Evolutionary conservation across 2,113 vertebrate species (phyloP).

Genomic region (Bufo bufo): DNA sequence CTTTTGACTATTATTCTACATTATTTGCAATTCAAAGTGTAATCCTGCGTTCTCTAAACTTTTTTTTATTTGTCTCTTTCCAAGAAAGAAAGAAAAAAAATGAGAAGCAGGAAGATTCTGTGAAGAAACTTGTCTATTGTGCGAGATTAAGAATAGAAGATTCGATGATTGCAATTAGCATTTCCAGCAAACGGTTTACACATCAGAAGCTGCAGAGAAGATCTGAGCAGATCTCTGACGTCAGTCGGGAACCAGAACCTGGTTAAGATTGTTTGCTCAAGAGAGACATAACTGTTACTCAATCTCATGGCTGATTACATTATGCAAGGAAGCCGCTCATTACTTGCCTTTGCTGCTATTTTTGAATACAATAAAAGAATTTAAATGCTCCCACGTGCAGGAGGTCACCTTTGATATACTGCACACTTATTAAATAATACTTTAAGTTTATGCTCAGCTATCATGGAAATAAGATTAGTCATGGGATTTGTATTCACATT

Average conservation of each 20-base stretch:
- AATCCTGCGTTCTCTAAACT: not conserved
- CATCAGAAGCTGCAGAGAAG: not conserved
- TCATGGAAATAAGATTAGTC: conserved; percentile 16
- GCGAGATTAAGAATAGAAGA: not conserved
- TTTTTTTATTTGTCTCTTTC: not conserved
- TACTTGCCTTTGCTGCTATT: conserved; percentile 34
- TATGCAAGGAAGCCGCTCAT: conserved; percentile 59
- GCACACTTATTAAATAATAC: not conserved
- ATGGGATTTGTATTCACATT: too few species aligned
- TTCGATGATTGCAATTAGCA: not conserved
- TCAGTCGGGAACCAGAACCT: conserved; percentile 41
- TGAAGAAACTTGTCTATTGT: not conserved
- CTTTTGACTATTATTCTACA: not conserved
- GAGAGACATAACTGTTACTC: conserved; percentile 21
- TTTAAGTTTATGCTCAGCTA: not conserved
- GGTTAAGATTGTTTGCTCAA: conserved; percentile 17
- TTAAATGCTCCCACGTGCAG: not conserved
- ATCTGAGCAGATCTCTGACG: conserved; percentile 41
- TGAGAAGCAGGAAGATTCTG: not conserved
- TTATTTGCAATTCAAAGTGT: not conserved
- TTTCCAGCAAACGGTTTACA: not conserved
- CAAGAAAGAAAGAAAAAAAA: not conserved
- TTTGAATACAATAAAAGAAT: conserved; percentile 27
- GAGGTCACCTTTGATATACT: conserved; percentile 53
- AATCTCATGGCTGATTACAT: conserved; percentile 53